These are phyloP conservation scores for Sphaerodactylus townsendi DNA, from an alignment of 2,113 vertebrate genomes.

Conservation along the genomic window DNA sequence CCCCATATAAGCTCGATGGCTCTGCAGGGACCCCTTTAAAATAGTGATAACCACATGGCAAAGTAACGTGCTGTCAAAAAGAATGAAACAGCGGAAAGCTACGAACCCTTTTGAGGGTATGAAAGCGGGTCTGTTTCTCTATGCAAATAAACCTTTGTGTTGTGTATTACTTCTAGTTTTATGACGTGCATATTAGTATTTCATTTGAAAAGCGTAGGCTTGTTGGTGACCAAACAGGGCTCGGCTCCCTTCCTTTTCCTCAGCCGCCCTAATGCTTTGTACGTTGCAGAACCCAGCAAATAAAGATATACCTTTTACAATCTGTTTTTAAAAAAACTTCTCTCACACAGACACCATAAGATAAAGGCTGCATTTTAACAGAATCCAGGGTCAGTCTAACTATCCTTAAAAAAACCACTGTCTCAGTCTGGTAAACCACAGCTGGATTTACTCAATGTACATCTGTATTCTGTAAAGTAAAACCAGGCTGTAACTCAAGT, in stretches of 20 bases:
- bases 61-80: slow-evolving; percentile 23
- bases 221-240: too few relatives aligned
- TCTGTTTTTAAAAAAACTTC: too few relatives aligned
- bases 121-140: slow-evolving; percentile 44
- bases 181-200: not conserved
- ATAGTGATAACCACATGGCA: slow-evolving; percentile 43
- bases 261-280: too few relatives aligned
- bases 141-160: not conserved
- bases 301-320: too few relatives aligned
- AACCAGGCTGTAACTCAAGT: slow-evolving; percentile 63
- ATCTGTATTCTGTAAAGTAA: slow-evolving; percentile 55
- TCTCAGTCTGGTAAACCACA: slow-evolving; percentile 45
- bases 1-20: not conserved
- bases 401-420: slow-evolving; percentile 44
- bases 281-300: too few relatives aligned
- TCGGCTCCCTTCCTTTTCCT: too few relatives aligned
- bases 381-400: not conserved
- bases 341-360: too few relatives aligned
- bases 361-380: not conserved
- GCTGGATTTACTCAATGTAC: slow-evolving; percentile 63
- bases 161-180: not conserved
- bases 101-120: slow-evolving; percentile 26
- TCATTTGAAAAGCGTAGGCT: slow-evolving; percentile 20
- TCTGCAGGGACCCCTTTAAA: slow-evolving; percentile 29
- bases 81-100: slow-evolving; percentile 48